phyloP scores from a whole-genome alignment of 2,113 vertebrate genomes.

The Eulemur rufifrons region DNA sequence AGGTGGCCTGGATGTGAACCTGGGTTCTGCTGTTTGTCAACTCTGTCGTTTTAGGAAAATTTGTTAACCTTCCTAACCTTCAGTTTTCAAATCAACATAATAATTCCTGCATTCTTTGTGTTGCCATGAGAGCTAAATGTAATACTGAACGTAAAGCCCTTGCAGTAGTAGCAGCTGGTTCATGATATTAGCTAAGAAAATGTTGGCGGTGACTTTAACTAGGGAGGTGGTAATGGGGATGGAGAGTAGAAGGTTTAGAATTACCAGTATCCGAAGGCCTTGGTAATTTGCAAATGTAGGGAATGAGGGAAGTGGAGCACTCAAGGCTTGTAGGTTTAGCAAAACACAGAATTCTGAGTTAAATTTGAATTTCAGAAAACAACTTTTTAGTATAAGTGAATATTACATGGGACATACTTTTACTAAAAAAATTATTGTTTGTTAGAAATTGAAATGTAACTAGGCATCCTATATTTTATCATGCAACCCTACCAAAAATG shows the following conservation, averaged over 20 bases:
- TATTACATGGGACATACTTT: neutral
- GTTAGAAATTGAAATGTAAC: neutral
- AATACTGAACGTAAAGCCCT: neutral
- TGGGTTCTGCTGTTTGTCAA: neutral
- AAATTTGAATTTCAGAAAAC: neutral
- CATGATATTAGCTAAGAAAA: fast-evolving
- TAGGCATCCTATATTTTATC: neutral
- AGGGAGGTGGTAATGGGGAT: fast-evolving
- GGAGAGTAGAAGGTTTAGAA: neutral
- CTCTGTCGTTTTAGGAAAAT: neutral
- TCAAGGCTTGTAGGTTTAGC: neutral
- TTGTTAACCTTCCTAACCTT: neutral
- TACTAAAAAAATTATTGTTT: neutral
- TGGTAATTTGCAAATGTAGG: neutral
- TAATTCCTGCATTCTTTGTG: neutral
- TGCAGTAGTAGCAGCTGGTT: neutral
- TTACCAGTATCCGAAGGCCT: neutral
- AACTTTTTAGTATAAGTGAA: neutral
- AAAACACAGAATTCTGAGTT: neutral
- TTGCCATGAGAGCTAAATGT: neutral
- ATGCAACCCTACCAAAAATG: neutral
- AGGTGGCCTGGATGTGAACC: neutral
- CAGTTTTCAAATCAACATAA: neutral
- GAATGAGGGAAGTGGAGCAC: neutral
- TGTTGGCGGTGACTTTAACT: neutral